Evolutionary conservation across 2,797 vertebrate species (phyloP).

Genomic region (Xyrichtys novacula): DNA sequence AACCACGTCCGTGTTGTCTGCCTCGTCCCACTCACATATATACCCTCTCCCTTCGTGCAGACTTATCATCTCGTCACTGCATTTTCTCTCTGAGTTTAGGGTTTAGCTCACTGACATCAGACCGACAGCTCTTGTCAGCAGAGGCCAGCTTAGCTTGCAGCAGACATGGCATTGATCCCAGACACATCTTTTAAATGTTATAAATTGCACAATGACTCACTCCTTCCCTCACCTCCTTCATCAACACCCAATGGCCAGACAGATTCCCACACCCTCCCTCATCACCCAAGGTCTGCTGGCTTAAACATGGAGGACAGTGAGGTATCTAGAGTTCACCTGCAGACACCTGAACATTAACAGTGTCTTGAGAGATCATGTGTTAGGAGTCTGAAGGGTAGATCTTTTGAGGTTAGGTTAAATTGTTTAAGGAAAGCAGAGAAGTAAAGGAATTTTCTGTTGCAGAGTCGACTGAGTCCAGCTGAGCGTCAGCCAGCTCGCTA

Average conservation of each 20-base stretch:
- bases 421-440: conserved; percentile 9
- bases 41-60: conserved; percentile 6
- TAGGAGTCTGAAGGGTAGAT: neutral
- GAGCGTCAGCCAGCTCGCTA: neutral
- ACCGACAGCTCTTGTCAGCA: conserved; percentile 34
- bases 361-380: conserved; percentile 9
- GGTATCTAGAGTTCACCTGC: conserved; percentile 24
- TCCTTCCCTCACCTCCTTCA: conserved; percentile 54
- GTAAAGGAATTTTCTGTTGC: conserved; percentile 55
- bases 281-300: conserved; percentile 32
- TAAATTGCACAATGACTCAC: conserved; percentile 64
- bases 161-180: conserved; percentile 41
- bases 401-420: neutral
- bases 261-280: conserved; percentile 42
- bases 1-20: conserved; percentile 15
- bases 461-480: neutral
- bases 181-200: conserved; percentile 53
- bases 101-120: conserved; percentile 28
- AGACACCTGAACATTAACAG: conserved; percentile 2
- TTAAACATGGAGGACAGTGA: conserved; percentile 26
- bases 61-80: conserved; percentile 20
- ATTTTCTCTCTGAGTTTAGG: conserved; percentile 42
- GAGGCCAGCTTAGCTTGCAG: conserved; percentile 23
- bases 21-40: conserved; percentile 17
- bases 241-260: conserved; percentile 34